Evolutionary conservation across 2,888 invertebrate species (phyloP).

Genomic region (Diploptera punctata): DNA sequence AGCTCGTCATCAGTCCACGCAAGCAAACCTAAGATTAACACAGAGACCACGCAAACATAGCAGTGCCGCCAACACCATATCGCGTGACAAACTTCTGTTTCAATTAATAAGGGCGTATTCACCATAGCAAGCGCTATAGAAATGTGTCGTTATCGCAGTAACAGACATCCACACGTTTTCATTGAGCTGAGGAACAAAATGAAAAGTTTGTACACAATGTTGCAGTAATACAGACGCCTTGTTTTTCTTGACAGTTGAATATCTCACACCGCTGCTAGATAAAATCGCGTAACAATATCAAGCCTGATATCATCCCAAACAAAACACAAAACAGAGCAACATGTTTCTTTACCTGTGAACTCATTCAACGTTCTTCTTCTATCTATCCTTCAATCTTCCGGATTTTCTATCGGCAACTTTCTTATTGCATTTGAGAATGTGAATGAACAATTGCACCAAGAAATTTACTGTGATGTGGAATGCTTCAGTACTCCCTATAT

Average conservation of each 20-base stretch:
- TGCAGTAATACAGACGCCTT: too few species aligned
- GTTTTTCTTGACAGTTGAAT: too few species aligned
- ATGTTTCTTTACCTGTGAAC: not conserved
- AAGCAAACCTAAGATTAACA: not conserved
- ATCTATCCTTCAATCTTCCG: not conserved
- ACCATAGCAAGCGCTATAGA: not conserved
- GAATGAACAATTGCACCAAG: not conserved
- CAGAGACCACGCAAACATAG: not conserved
- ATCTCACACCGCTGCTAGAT: too few species aligned
- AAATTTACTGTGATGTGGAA: not conserved
- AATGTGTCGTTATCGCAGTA: too few species aligned
- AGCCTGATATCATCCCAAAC: too few species aligned
- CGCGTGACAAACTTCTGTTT: constrained; percentile 3
- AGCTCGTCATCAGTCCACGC: not conserved
- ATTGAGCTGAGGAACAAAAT: too few species aligned
- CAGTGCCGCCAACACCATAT: not conserved
- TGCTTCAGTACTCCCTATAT: not conserved
- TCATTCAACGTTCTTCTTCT: not conserved
- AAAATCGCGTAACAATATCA: too few species aligned
- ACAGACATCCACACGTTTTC: too few species aligned
- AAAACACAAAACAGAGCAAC: too few species aligned
- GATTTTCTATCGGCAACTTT: not conserved
- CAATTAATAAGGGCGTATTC: not conserved
- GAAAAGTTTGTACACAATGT: too few species aligned
- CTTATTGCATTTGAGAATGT: not conserved